phyloP scores from a whole-genome alignment of 2,113 vertebrate species.

The Gracilinanus agilis region DNA sequence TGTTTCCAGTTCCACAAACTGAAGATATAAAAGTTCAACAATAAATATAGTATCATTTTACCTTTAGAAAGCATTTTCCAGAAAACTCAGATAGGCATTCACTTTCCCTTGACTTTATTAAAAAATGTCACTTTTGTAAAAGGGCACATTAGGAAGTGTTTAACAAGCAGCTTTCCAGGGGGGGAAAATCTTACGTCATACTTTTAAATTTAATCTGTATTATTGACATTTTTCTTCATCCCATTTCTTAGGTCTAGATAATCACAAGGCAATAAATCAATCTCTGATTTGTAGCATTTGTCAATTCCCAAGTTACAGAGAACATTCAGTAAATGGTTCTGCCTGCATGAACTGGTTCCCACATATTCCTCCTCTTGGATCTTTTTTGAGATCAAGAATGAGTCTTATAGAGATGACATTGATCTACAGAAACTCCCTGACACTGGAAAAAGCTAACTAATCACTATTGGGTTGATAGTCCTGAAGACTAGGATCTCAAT shows the following conservation, averaged over 20 bases:
- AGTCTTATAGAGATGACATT: conserved; percentile 94
- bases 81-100: background rate
- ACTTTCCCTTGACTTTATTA: background rate
- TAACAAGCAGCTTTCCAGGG: background rate
- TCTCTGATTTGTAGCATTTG: background rate
- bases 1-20: background rate
- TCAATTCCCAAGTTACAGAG: background rate
- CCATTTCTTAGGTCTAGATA: background rate
- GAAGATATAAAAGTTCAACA: background rate
- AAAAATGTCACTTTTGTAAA: background rate
- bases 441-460: conserved; percentile 90
- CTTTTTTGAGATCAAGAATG: conserved; percentile 94
- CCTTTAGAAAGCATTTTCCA: background rate
- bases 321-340: background rate
- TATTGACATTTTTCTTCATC: background rate
- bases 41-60: background rate
- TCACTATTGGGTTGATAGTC: background rate
- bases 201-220: background rate
- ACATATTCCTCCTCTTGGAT: background rate
- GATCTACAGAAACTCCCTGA: conserved; percentile 98
- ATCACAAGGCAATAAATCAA: background rate
- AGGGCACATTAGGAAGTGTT: background rate
- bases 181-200: background rate
- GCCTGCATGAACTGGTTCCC: background rate
- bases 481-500: background rate